Percentiles rank a stretch among this genome's conserved stretches.
Conservation (phyloP, 2,113 vertebrate species). For the Equus przewalskii region DNA sequence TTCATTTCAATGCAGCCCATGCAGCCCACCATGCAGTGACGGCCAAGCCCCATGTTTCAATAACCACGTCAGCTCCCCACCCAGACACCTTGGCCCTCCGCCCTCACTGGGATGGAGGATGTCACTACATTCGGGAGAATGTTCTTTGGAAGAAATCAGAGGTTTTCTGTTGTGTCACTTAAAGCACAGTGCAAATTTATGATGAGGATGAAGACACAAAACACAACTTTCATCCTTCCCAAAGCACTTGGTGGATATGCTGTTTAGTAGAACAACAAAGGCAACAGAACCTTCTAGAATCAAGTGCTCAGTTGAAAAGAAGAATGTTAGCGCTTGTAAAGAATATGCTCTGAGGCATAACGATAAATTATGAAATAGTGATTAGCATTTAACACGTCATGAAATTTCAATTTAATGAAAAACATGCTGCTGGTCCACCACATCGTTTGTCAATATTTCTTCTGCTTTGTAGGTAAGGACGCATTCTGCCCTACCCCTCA, state of each 20-base stretch:
- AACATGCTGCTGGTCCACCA: background rate
- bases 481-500: background rate
- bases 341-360: background rate
- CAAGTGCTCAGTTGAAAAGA: background rate
- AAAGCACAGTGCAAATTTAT: no score
- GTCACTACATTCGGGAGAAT: background rate
- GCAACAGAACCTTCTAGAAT: background rate
- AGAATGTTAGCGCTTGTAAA: background rate
- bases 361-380: background rate
- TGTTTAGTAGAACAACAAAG: background rate
- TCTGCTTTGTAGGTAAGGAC: background rate
- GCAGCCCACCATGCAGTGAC: fast-evolving
- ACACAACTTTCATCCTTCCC: background rate
- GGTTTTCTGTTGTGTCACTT: background rate
- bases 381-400: background rate
- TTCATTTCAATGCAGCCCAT: background rate
- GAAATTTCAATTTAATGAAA: background rate
- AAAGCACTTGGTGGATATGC: fast-evolving
- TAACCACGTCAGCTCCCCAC: fast-evolving
- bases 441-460: background rate
- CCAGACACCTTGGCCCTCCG: no score
- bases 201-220: background rate
- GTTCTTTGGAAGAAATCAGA: background rate
- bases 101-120: fast-evolving
- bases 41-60: fast-evolving